Evolutionary conservation across 2,797 vertebrate genomes (phyloP), one percentile per base, ranked within the genome.

Genomic region (Galaxias olidus): DNA sequence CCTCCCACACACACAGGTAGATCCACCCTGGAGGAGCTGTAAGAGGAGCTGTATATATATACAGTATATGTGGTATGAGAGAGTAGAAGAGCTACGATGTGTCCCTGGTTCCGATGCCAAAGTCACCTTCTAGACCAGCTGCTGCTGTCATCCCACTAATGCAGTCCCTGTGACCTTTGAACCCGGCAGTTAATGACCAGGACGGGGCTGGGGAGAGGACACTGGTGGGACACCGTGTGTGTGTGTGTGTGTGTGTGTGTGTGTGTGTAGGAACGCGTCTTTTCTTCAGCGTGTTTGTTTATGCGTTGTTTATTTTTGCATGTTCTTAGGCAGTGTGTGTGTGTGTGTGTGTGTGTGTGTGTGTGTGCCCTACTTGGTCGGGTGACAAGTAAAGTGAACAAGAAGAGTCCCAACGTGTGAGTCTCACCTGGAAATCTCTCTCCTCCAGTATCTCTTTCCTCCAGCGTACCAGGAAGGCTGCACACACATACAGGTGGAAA

Each of bases 401-500:
- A 3, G 14, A 53, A 0, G 43, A 58, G 64, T 68, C 61, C 71
- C 18, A 20, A 8, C 9, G 9, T 59, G 62, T 20, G 43, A 30
- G 8, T 78, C 80, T 93, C 93, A 98, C 97, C 89, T 98, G 97
- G 82, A 98, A 98, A 80, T 98, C 97, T 82, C 89, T 94, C 83
- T 98, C 97, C 68, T 96, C 96, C 12, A 98, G 89, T 70, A 99
- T 97, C 82, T 98, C 93, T 84, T 93, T 98, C 85, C 94, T 93
- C 97, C 97, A 99, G 66, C 91, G 90, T 81, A 98, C 90, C 72
- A 99, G 92, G 86, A 99, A 99, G 73, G 97, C 97, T 2, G 97
- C 97, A 10, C 97, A 98, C 55, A 99, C 97, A 6, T 99, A 99
- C 64, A 99, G 85, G 87, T 99, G 97, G 89, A 99, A 99, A 75